Evolutionary conservation across 2,113 vertebrate species (phyloP).

Genomic region (Callionymus lyra): DNA sequence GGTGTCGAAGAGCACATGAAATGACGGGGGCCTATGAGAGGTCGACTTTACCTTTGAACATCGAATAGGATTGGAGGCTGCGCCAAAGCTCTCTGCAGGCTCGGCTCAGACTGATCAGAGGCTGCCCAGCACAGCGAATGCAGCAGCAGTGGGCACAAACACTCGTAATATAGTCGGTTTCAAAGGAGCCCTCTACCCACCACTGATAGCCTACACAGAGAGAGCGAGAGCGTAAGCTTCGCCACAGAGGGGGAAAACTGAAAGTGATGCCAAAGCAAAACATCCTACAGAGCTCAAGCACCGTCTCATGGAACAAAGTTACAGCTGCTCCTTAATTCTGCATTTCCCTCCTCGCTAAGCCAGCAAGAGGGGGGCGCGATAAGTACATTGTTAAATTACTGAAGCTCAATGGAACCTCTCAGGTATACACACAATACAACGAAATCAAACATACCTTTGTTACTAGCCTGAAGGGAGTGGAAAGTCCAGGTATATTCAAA

Average conservation of each 20-base stretch:
- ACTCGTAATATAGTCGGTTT: constrained; percentile 46
- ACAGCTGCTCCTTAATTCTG: constrained; percentile 44
- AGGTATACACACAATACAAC: constrained; percentile 28
- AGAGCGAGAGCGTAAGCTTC: constrained; percentile 24
- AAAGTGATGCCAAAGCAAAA: constrained; percentile 32
- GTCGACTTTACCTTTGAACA: constrained; percentile 79
- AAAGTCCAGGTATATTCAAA: constrained; percentile 24
- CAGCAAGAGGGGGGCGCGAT: constrained; percentile 27
- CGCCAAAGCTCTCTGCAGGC: constrained; percentile 78
- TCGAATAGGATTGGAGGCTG: constrained; percentile 71
- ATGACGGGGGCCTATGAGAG: constrained; percentile 63
- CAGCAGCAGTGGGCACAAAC: constrained; percentile 65
- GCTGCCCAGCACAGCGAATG: constrained; percentile 56
- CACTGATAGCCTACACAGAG: constrained; percentile 53
- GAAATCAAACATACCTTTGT: constrained; percentile 22
- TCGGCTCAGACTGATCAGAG: constrained; percentile 68
- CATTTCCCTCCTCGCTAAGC: constrained; percentile 26
- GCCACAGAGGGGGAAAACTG: constrained; percentile 28
- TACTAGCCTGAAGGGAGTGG: constrained; percentile 8
- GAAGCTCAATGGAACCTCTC: constrained; percentile 15
- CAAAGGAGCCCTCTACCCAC: constrained; percentile 52
- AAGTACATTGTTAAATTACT: constrained; percentile 24
- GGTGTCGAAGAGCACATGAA: constrained; percentile 81
- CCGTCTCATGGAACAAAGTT: constrained; percentile 47
- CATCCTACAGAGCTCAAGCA: constrained; percentile 41